Evolutionary conservation across 2,113 vertebrate genomes (phyloP).

Genomic region (Ochotona curzoniae): DNA sequence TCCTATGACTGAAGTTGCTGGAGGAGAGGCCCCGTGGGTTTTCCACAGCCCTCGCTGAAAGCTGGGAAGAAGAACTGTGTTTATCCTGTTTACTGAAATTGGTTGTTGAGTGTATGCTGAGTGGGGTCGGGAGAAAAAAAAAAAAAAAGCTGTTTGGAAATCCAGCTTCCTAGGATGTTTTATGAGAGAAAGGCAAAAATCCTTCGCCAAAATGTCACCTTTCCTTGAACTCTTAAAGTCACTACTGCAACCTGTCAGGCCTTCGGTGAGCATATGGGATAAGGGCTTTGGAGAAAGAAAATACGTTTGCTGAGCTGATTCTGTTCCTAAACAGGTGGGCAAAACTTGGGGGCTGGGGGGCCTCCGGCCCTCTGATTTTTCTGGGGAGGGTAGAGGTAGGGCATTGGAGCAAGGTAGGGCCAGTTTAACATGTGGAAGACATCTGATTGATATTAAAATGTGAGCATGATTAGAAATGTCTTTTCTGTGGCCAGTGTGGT

Average conservation of each 20-base stretch:
- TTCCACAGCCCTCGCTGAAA: neutral
- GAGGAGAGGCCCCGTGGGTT: neutral
- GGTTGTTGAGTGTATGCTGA: constrained; percentile 8
- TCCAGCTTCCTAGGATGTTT: constrained; percentile 20
- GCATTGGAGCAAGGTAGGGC: no score
- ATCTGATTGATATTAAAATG: constrained; percentile 15
- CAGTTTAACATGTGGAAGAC: neutral
- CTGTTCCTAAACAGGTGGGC: neutral
- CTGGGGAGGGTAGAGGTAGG: neutral
- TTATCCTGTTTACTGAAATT: neutral
- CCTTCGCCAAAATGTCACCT: constrained; percentile 58
- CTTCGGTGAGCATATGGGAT: neutral
- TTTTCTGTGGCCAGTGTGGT: neutral
- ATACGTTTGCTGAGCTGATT: constrained; percentile 31
- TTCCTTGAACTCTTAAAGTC: constrained; percentile 61
- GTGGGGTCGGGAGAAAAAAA: neutral
- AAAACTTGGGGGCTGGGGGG: neutral
- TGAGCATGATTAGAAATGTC: neutral
- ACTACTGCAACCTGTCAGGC: constrained; percentile 37
- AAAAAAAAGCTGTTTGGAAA: constrained; percentile 61
- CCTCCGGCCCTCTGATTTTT: neutral
- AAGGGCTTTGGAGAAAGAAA: constrained; percentile 20
- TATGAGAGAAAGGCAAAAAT: constrained; percentile 53
- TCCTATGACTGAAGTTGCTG: neutral
- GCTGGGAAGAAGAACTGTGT: neutral